Evolutionary conservation across 2,113 vertebrate species (phyloP).

Genomic region (Burhinus oedicnemus): DNA sequence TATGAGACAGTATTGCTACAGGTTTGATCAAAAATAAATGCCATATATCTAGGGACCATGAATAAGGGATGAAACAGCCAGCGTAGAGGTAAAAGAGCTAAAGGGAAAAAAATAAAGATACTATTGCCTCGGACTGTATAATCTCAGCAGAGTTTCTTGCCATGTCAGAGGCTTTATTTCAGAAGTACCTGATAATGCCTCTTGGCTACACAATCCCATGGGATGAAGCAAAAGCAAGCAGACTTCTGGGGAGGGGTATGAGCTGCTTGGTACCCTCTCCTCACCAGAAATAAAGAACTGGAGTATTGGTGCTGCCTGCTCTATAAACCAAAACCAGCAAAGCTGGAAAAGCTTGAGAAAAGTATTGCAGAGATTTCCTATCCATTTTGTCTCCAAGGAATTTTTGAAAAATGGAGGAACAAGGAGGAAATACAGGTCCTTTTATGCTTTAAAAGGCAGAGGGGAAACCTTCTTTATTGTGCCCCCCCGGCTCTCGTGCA

Average conservation of each 20-base stretch:
- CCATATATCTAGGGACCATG: slow-evolving; percentile 48
- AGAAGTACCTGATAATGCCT: slow-evolving; percentile 8
- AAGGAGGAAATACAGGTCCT: not conserved
- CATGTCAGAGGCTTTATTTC: slow-evolving; percentile 15
- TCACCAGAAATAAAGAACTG: not conserved
- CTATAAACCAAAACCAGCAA: not conserved
- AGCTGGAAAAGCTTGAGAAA: not conserved
- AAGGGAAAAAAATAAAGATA: not conserved
- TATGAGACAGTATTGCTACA: slow-evolving; percentile 44
- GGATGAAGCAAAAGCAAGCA: not conserved
- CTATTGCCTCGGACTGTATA: slow-evolving; percentile 15
- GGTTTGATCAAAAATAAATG: slow-evolving; percentile 71
- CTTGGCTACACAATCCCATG: not conserved
- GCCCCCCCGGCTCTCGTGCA: not conserved
- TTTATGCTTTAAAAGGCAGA: not conserved
- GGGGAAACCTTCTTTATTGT: not conserved
- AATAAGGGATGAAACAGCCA: slow-evolving; percentile 59
- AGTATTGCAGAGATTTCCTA: not conserved
- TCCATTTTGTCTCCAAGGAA: not conserved
- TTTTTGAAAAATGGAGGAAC: not conserved
- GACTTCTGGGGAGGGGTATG: not conserved
- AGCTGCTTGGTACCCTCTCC: not conserved
- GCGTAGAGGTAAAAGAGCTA: not conserved
- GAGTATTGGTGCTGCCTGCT: not conserved
- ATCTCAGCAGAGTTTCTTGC: slow-evolving; percentile 9